Evolutionary conservation across 1,140 invertebrate species (phyloP).

Genomic region (Bactericera cockerelli): DNA sequence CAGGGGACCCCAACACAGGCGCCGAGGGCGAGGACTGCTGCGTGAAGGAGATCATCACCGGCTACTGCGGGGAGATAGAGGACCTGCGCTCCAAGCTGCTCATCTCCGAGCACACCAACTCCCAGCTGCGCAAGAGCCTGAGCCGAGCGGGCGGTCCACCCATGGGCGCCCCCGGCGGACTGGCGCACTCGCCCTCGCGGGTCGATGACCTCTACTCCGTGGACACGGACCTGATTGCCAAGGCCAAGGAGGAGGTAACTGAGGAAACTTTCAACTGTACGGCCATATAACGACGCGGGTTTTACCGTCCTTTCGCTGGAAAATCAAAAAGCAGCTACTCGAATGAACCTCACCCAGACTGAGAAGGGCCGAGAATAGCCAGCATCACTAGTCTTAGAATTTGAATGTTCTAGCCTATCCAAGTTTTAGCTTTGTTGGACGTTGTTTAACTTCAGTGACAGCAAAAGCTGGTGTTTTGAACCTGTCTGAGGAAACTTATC

Average conservation of each 20-base stretch:
- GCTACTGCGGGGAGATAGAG: constrained; percentile 84
- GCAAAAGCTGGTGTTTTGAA: too few relatives aligned
- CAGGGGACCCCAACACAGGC: constrained; percentile 7
- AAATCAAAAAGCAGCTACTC: too few relatives aligned
- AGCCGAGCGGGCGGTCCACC: neutral
- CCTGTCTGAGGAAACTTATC: too few relatives aligned
- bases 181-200: neutral
- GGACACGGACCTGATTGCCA: constrained; percentile 34
- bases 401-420: too few relatives aligned
- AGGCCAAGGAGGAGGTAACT: constrained; percentile 52
- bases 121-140: constrained; percentile 45
- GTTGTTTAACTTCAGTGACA: too few relatives aligned
- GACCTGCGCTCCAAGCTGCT: constrained; percentile 69
- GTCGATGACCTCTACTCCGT: constrained; percentile 16
- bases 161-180: neutral
- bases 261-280: constrained; percentile 43
- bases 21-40: constrained; percentile 32
- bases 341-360: too few relatives aligned
- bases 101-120: constrained; percentile 74
- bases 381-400: too few relatives aligned
- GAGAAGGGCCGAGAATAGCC: too few relatives aligned
- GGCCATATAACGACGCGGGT: constrained; percentile 31
- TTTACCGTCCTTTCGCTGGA: too few relatives aligned
- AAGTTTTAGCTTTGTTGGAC: too few relatives aligned
- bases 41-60: constrained; percentile 54